Percentiles rank a stretch among this genome's conserved stretches.
Evolutionary conservation across 2,113 vertebrate species (phyloP).

Genomic region (Centropus bengalensis): DNA sequence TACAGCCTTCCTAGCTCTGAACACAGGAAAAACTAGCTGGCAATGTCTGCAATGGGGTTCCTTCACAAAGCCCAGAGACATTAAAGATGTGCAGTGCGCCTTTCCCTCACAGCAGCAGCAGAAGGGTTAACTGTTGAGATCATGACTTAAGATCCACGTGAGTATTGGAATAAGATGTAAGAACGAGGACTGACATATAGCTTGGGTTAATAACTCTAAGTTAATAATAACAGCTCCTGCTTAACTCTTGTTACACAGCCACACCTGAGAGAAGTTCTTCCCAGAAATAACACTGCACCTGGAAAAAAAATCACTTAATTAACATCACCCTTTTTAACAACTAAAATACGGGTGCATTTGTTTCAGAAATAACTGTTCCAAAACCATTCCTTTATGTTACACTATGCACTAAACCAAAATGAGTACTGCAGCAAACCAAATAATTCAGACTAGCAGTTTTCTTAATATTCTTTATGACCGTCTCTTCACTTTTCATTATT

Average conservation of each 20-base stretch:
- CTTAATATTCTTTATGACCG: neutral
- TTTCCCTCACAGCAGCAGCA: neutral
- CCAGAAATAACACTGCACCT: neutral
- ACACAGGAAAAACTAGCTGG: neutral
- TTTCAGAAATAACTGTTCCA: neutral
- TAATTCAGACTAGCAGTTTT: neutral
- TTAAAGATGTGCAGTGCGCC: neutral
- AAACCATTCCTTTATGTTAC: neutral
- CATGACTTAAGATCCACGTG: neutral
- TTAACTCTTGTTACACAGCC: neutral
- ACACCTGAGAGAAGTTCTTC: neutral
- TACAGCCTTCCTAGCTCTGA: neutral
- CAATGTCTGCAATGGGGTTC: neutral
- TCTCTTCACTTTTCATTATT: neutral
- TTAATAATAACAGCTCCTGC: neutral
- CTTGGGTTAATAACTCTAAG: neutral
- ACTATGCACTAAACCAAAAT: neutral
- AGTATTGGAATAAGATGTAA: neutral
- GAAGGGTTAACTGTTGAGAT: neutral
- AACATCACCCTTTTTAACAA: neutral
- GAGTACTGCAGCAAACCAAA: neutral
- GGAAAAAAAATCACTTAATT: neutral
- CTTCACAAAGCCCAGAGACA: neutral
- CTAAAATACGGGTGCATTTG: neutral
- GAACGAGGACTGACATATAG: neutral